A percentile compares a stretch with the other conserved stretches of the same genome.
phyloP scores from a whole-genome alignment of 23 tunicate species.

The Halocynthia aurantium region DNA sequence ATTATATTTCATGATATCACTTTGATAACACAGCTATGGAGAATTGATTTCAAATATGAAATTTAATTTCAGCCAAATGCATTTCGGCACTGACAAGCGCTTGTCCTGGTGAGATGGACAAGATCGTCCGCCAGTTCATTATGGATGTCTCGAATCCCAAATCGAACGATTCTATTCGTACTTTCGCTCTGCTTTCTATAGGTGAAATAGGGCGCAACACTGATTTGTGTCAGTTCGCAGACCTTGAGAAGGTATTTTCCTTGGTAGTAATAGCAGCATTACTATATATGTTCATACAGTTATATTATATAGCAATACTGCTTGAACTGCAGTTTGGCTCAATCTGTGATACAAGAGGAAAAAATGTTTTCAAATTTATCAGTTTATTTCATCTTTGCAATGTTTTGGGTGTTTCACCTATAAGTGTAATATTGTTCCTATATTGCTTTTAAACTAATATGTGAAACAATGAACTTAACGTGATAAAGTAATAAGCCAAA shows the following conservation, averaged over 20 bases:
- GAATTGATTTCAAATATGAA: neutral
- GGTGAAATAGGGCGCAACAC: constrained; percentile 90
- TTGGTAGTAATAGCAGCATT: no score
- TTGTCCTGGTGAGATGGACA: constrained; percentile 67
- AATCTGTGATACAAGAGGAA: no score
- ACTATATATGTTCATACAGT: no score
- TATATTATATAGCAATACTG: no score
- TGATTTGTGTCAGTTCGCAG: constrained; percentile 56
- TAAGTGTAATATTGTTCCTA: no score
- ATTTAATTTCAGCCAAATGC: constrained; percentile 60
- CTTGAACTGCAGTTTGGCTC: no score
- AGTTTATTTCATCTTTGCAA: no score
- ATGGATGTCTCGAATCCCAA: constrained; percentile 81
- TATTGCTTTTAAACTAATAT: no score
- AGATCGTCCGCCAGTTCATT: constrained; percentile 83
- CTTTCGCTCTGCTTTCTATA: constrained; percentile 73
- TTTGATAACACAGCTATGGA: neutral
- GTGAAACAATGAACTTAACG: no score
- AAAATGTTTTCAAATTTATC: no score
- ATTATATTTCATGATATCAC: neutral
- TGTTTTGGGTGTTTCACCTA: no score
- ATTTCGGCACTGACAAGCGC: constrained; percentile 69
- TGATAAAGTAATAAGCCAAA: no score
- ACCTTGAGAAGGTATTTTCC: constrained; percentile 41
- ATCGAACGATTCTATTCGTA: constrained; percentile 79